These are phyloP conservation scores for Xenopus petersii DNA, from an alignment of 2,797 vertebrate genomes.

Conservation along the genomic window DNA sequence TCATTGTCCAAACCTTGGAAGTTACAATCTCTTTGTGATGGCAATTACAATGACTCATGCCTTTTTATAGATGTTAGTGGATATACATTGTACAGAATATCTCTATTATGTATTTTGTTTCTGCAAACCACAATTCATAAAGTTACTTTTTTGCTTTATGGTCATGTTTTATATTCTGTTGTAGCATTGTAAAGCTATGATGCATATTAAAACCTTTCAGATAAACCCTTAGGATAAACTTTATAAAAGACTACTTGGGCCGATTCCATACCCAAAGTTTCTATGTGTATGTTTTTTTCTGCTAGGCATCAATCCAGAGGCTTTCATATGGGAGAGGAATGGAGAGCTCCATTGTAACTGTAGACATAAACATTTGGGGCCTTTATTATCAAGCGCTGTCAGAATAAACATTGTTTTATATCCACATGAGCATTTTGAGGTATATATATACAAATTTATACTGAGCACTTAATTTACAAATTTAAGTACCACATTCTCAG, in stretches of 20 bases:
- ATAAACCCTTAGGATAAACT: conserved; percentile 59
- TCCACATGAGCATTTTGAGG: too few species aligned
- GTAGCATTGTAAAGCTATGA: conserved; percentile 61
- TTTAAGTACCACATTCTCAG: too few species aligned
- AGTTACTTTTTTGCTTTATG: too few species aligned
- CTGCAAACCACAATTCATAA: background rate
- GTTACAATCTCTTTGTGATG: conserved; percentile 44
- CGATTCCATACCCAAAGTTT: conserved; percentile 50
- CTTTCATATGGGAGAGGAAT: background rate
- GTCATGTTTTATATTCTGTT: background rate
- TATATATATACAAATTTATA: too few species aligned
- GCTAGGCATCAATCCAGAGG: conserved; percentile 1
- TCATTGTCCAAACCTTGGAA: conserved; percentile 47
- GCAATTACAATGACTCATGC: conserved; percentile 35
- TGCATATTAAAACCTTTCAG: conserved; percentile 60
- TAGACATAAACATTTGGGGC: background rate
- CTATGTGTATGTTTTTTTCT: background rate
- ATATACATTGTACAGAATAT: conserved; percentile 45
- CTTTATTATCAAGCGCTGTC: background rate
- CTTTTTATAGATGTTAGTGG: conserved; percentile 38
- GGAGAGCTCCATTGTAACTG: background rate
- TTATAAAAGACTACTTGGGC: conserved; percentile 56
- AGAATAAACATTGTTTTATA: too few species aligned
- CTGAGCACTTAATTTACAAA: too few species aligned
- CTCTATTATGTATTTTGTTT: conserved; percentile 18